phyloP scores from a whole-genome alignment of 1,140 invertebrate species.

The Drosophila jambulina region DNA sequence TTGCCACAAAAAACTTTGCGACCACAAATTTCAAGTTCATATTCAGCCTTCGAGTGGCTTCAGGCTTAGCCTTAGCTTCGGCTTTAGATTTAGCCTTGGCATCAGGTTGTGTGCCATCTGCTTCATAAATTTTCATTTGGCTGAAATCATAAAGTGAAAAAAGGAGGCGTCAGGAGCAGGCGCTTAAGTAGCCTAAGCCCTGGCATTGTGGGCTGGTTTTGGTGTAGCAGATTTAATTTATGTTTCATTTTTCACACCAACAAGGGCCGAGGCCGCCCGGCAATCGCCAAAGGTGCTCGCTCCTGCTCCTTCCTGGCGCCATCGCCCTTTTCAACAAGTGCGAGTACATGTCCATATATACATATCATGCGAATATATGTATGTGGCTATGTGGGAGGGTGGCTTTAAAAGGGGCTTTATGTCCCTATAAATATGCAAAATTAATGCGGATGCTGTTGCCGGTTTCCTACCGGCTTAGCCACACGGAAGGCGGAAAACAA shows the following conservation, averaged over 20 bases:
- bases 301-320: constrained; percentile 5
- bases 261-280: constrained; percentile 23
- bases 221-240: constrained; percentile 60
- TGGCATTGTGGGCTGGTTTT: constrained; percentile 44
- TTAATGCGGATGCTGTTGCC: constrained; percentile 53
- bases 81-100: constrained; percentile 35
- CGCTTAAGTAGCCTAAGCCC: constrained; percentile 50
- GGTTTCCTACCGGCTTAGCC: constrained; percentile 42
- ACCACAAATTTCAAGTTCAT: constrained; percentile 61
- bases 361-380: constrained; percentile 15
- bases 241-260: constrained; percentile 61
- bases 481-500: constrained; percentile 26
- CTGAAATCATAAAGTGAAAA: constrained; percentile 55
- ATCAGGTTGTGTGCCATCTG: constrained; percentile 50
- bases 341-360: constrained; percentile 6
- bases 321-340: constrained; percentile 38
- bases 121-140: constrained; percentile 79
- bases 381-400: constrained; percentile 7
- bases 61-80: constrained; percentile 39
- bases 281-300: constrained; percentile 54
- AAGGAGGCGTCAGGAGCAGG: constrained; percentile 23
- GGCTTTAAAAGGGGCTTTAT: constrained; percentile 42
- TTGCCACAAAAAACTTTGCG: constrained; percentile 63
- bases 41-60: constrained; percentile 47
- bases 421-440: constrained; percentile 60